phyloP scores from a whole-genome alignment of 2,113 vertebrate genomes.

The Mystacornis crossleyi region DNA sequence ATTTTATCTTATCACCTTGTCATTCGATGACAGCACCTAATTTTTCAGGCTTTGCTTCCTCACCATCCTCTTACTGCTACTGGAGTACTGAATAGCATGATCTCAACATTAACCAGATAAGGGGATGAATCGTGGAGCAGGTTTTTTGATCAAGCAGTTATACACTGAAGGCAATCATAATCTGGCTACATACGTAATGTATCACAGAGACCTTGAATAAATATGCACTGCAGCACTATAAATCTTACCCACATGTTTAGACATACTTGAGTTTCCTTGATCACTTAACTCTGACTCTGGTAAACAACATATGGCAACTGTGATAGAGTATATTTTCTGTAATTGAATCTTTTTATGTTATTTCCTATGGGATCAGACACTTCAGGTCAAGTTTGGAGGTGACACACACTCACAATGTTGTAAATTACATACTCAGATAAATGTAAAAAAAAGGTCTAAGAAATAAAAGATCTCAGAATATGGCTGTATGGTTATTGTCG shows the following conservation, averaged over 20 bases:
- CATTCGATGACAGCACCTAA: neutral
- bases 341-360: neutral
- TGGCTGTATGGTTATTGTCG: neutral
- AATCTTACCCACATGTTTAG: neutral
- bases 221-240: neutral
- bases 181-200: neutral
- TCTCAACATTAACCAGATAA: neutral
- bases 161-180: neutral
- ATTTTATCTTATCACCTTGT: neutral
- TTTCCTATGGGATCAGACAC: neutral
- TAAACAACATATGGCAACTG: slow-evolving; percentile 53
- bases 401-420: neutral
- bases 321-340: slow-evolving; percentile 3
- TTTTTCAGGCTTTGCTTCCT: neutral
- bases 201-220: slow-evolving; percentile 17
- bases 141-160: neutral
- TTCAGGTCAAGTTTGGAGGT: neutral
- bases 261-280: slow-evolving; percentile 1
- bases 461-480: neutral
- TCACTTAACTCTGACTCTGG: slow-evolving; percentile 14
- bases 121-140: neutral
- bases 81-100: neutral
- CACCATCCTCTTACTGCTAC: neutral
- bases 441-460: neutral
- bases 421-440: neutral